Conservation (phyloP, 2,888 invertebrate species). For the Arge pagana region DNA sequence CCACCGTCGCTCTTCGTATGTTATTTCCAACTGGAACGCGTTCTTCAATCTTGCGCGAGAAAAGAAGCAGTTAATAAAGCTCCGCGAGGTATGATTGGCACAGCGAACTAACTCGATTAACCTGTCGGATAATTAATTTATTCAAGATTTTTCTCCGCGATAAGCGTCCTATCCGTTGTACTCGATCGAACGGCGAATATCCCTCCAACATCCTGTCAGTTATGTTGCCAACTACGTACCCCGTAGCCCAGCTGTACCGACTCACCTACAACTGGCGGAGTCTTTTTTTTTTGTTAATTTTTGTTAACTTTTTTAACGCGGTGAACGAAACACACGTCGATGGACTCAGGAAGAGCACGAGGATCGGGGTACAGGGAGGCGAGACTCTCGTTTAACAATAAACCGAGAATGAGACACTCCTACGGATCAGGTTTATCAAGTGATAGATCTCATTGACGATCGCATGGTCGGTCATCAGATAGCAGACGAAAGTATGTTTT, state of each 20-base stretch:
- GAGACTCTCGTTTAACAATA: too few relatives aligned
- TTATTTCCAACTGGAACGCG: constrained; percentile 30
- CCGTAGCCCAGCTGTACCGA: too few relatives aligned
- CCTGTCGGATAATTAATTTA: constrained; percentile 44
- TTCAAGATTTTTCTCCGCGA: constrained; percentile 40
- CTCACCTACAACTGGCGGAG: too few relatives aligned
- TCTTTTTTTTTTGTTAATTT: too few relatives aligned
- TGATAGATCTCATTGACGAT: constrained; percentile 15
- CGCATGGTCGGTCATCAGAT: background rate
- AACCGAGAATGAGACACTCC: too few relatives aligned
- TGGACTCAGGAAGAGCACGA: too few relatives aligned
- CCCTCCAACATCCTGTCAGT: too few relatives aligned
- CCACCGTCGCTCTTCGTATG: constrained; percentile 1
- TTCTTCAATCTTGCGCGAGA: constrained; percentile 31
- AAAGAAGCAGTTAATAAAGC: constrained; percentile 31
- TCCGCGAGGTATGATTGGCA: constrained; percentile 38
- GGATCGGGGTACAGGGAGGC: too few relatives aligned
- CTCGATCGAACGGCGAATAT: constrained; percentile 16
- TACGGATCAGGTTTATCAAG: too few relatives aligned
- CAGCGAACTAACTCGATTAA: constrained; percentile 43
- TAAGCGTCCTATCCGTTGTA: constrained; percentile 28
- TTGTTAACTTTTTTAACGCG: too few relatives aligned
- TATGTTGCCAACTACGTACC: too few relatives aligned
- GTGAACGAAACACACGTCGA: too few relatives aligned
- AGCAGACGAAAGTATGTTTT: constrained; percentile 20